A percentile compares a stretch with the other conserved stretches of the same genome.
phyloP scores from a whole-genome alignment of 2,888 invertebrate species.

The Chaetoderma sp. region DNA sequence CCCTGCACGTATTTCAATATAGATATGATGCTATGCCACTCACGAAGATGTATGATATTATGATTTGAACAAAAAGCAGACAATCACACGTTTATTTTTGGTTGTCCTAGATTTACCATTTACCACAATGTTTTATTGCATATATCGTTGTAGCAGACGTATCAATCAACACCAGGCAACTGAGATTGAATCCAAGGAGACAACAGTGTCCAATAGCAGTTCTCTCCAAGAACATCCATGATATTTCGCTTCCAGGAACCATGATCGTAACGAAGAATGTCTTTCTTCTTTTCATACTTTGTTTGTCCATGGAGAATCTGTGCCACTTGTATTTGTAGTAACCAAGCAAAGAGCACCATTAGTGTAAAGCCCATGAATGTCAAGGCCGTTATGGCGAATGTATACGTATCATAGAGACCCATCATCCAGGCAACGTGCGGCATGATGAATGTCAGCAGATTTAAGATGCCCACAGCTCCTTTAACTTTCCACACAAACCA shows the following conservation, averaged over 20 bases:
- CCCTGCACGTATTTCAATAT: too few relatives aligned
- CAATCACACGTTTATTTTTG: too few relatives aligned
- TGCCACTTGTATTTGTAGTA: constrained; percentile 69
- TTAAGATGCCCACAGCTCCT: constrained; percentile 54
- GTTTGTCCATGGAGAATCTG: constrained; percentile 81
- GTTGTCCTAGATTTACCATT: too few relatives aligned
- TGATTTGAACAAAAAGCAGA: too few relatives aligned
- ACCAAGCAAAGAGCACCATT: constrained; percentile 74
- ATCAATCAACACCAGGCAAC: constrained; percentile 84
- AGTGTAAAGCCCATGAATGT: constrained; percentile 54
- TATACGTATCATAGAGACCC: constrained; percentile 46
- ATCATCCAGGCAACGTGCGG: constrained; percentile 75
- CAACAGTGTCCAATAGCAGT: constrained; percentile 84
- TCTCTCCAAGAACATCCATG: constrained; percentile 80
- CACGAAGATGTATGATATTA: too few relatives aligned
- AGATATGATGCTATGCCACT: too few relatives aligned
- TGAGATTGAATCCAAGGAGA: constrained; percentile 84
- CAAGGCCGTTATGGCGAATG: constrained; percentile 43
- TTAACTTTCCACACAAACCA: constrained; percentile 54
- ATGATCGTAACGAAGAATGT: constrained; percentile 77
- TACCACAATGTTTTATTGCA: too few relatives aligned
- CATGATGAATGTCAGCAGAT: constrained; percentile 51
- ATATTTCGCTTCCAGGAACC: constrained; percentile 79
- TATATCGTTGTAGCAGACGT: too few relatives aligned
- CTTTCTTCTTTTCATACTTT: constrained; percentile 78